Evolutionary conservation across 2,113 vertebrate species (phyloP), one percentile per base, ranked within the genome.

Genomic region (Percopsis transmontana): DNA sequence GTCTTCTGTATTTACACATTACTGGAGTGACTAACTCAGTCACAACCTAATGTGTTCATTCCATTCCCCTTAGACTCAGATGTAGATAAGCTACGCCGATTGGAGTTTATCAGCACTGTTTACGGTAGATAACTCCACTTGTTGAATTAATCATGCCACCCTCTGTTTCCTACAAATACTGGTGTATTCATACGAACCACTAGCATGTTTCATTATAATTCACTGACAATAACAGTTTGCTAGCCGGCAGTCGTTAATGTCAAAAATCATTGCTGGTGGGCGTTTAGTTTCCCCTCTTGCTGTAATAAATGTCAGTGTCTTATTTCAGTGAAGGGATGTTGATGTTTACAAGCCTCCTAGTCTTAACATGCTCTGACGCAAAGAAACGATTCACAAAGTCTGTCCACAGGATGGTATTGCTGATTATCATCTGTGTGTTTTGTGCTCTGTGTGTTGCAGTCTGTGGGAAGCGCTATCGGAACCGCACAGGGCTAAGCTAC

Each of bases 381-480:
- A 33, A 33, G 27, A 33, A 33, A 7, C 27, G 5, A 33, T 33
- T 33, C 27, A 33, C 16, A 20, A 63, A 19, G n/a, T 27, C 33
- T 44, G 44, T 16, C 12, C 12, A 55, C 13, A 33, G 7, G 53
- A 55, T 23, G 65, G 44, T 56, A 11, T 2, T 33, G 58, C 33
- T 72, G 27, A 76, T 45, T 42, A 12, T 51, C 11, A 2, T 3
- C 42, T 16, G 13, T 66, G 39, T 71, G 62, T 20, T 60, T 42
- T 65, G 39, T 54, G 6, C 5, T 70, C 9, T 79, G 58, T 71
- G 42, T 73, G 24, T 80, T 78, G 18, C 74, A 98, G 97, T 97
- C 70, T 97, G 95, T 68, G 94, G 95, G 72, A 98, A 97, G 87
- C 95, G 96, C 80, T 98, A 98, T 89, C 97, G 96, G 90, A 98